These are phyloP conservation scores for Pseudoatta argentina DNA, from an alignment of 1,140 invertebrate species.

Conservation along the genomic window DNA sequence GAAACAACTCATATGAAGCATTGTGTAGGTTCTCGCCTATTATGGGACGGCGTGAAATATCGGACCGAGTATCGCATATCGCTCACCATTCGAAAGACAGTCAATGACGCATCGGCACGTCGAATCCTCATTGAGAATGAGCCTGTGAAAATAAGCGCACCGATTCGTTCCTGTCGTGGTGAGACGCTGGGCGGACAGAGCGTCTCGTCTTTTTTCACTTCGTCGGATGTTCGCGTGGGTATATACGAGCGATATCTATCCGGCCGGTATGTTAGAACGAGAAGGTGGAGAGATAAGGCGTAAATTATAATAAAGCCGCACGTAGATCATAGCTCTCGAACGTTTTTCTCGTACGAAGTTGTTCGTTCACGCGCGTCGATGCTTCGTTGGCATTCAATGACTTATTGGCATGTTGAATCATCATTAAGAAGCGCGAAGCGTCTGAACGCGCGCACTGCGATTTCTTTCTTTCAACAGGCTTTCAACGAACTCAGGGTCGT, in stretches of 20 bases:
- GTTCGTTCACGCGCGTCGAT: conserved; percentile 18
- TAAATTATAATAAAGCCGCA: conserved; percentile 61
- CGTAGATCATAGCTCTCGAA: conserved; percentile 32
- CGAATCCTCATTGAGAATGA: conserved; percentile 71
- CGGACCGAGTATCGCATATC: conserved; percentile 45
- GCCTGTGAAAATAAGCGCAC: conserved; percentile 58
- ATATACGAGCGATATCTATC: conserved; percentile 53
- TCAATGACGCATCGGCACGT: conserved; percentile 69
- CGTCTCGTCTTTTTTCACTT: conserved; percentile 54
- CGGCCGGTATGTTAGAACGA: conserved; percentile 24
- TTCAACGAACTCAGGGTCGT: not conserved
- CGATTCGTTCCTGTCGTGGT: conserved; percentile 64
- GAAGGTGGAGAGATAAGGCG: conserved; percentile 21
- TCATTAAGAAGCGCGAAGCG: conserved; percentile 59
- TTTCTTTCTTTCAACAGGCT: conserved; percentile 44
- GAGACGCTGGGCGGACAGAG: conserved; percentile 50
- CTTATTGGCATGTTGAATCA: conserved; percentile 73
- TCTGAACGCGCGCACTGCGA: not conserved
- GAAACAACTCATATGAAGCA: not conserved
- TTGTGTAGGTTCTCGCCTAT: conserved; percentile 8
- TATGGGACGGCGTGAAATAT: conserved; percentile 39
- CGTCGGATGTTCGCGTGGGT: conserved; percentile 52
- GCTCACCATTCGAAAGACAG: conserved; percentile 39
- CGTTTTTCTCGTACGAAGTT: conserved; percentile 17
- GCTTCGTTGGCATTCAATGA: conserved; percentile 33